Evolutionary conservation across 2,888 invertebrate genomes (phyloP), one percentile per base, ranked within the genome.

Genomic region (Mycalesis mineus): DNA sequence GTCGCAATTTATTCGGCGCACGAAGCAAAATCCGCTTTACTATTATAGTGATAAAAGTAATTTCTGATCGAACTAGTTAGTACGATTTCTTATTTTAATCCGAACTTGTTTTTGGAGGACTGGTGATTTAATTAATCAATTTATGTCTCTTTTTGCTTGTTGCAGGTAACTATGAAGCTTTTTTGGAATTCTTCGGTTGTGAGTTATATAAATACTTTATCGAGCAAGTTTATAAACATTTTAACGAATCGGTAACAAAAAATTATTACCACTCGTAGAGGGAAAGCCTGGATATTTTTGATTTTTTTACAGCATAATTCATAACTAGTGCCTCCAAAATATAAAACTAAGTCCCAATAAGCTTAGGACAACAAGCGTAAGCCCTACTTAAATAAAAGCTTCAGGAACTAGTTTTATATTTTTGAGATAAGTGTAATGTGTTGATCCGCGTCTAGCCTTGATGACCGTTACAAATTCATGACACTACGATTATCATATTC

Each of bases 81-180:
- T 39, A 2, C 0, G 29, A 47, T 55, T 17, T 50, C 14, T 44
- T 57, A 48, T 49, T 49, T 39, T 31, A 47, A 59, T 54, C 29
- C 17, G 41, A 15, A 48, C 42, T 49, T 6, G 47, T 22, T 39
- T 56, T 59, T 56, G 28, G 41, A 52, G 47, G 22, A 44, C 48
- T 49, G 8, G 17, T 39, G 37, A 54, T 48, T 51, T 44, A 52
- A 62, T 57, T 55, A 57, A 58, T 51, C 55, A 36, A 51, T 55
- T 45, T 44, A 57, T 42, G 28, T 39, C 22, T 37, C 11, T 44
- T 47, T 41, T 49, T 47, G 22, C 48, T 62, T 64, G 56, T 62
- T 62, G 22, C 60, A 64, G 60, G 62, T 62, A 64, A 58, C 39
- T 9, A 47, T 37, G 39, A 42, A 49, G 14, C 11, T 59, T 51